Evolutionary conservation across 2,888 invertebrate genomes (phyloP), one percentile per base, ranked within the genome.

Genomic region (Minunthozetes semirufus): DNA sequence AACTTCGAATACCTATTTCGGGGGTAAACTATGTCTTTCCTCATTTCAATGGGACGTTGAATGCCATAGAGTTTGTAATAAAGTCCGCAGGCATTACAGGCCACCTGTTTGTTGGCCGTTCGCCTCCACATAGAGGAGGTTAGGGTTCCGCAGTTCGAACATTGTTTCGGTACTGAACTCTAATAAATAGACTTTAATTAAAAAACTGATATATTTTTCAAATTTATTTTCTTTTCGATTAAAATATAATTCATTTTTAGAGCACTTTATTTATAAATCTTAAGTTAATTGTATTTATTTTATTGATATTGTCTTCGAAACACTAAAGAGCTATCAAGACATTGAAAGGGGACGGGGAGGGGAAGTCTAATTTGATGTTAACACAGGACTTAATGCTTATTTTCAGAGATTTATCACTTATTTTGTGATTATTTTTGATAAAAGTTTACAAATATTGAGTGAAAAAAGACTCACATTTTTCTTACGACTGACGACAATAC

Each of bases 41-140:
- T 50, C 75, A 75, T 75, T 29, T 75, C 75, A 17, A 75, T 71
- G 19, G 75, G 75, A 11, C 75, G 71, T 27, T 75, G 70, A 17
- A 53, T 71, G 27, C 75, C 75, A 48, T 75, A 75, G 13, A 75
- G 75, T 56, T 75, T 75, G 19, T 75, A 75, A 33, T 75, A 75
- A 25, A 75, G 75, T 25, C 75, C 75, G 42, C 75, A 75, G 11
- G 75, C 75, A 72, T 75, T 75, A 48, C 75, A 75, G 53, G 75
- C 75, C 33, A 75, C 75, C 61, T 75, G 71, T 61, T 75, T 75
- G 71, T 75, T 75, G 59, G 71, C 75, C 33, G 75, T 75, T n/a
- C 75, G 50, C 27, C 75, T 27, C 75, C 75, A 75, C 75, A 75
- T 75, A 8, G 75, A 75, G 17, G 71, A 72, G 42, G 75, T 75